Conservation (phyloP, 2,888 invertebrate genomes). For the Strigamia transsilvanica region DNA sequence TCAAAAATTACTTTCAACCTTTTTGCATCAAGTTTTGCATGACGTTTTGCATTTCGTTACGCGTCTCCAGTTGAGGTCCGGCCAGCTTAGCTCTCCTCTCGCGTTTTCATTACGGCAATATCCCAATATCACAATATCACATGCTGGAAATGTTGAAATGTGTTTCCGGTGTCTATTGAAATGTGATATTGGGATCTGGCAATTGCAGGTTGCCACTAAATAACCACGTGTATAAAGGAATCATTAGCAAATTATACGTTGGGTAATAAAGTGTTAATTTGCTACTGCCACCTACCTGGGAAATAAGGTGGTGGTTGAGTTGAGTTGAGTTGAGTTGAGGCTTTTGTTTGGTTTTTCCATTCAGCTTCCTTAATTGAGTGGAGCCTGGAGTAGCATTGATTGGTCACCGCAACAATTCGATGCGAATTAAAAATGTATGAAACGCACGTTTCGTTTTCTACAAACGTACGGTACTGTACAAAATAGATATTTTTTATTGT, state of each 20-base stretch:
- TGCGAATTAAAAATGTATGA: conserved; percentile 27
- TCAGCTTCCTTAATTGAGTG: conserved; percentile 6
- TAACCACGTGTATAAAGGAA: not conserved
- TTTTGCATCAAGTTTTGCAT: too few relatives aligned
- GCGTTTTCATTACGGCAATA: too few relatives aligned
- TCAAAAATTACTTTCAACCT: too few relatives aligned
- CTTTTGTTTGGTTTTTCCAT: conserved; percentile 27
- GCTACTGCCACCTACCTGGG: conserved; percentile 26
- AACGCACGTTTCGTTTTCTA: not conserved
- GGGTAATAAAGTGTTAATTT: conserved; percentile 28
- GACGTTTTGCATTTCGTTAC: too few relatives aligned
- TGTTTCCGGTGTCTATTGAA: too few relatives aligned
- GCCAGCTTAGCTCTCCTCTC: too few relatives aligned
- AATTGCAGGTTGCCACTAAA: not conserved
- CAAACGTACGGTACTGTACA: too few relatives aligned
- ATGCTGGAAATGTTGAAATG: too few relatives aligned
- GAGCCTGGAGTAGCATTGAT: conserved; percentile 3
- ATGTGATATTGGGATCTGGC: not conserved
- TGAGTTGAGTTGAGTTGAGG: too few relatives aligned
- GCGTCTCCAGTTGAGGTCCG: too few relatives aligned
- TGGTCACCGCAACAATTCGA: conserved; percentile 22
- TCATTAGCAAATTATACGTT: conserved; percentile 42
- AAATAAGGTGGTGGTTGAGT: conserved; percentile 20
- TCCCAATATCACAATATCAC: too few relatives aligned
- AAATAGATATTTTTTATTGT: too few relatives aligned